Percentiles rank a stretch among this genome's conserved stretches.
Conservation (phyloP, 1,140 invertebrate species). For the Bombus pascuorum region DNA sequence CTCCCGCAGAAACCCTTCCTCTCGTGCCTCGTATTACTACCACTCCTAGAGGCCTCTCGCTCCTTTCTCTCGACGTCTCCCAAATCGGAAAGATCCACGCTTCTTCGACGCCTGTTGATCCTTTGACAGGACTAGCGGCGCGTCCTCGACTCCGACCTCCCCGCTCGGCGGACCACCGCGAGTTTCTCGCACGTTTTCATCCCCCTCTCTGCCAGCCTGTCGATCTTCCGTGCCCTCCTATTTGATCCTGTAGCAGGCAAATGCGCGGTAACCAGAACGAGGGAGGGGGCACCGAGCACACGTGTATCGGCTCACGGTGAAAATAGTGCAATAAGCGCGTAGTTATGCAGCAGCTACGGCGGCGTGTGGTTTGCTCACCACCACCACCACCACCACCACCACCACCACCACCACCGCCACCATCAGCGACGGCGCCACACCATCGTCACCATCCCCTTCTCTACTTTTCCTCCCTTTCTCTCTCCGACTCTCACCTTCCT, state of each 20-base stretch:
- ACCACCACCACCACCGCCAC: slow-evolving; percentile 12
- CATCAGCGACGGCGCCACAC: not conserved
- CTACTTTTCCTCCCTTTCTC: not conserved
- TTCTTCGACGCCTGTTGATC: slow-evolving; percentile 61
- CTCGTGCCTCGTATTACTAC: not conserved
- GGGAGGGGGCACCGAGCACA: slow-evolving; percentile 28
- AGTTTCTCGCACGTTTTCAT: slow-evolving; percentile 19
- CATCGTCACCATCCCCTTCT: slow-evolving; percentile 18
- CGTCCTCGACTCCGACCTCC: slow-evolving; percentile 1
- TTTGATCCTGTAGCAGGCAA: slow-evolving; percentile 51
- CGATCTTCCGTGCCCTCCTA: slow-evolving; percentile 53
- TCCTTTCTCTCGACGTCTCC: slow-evolving; percentile 28
- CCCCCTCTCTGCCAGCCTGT: not conserved
- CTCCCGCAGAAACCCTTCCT: not conserved
- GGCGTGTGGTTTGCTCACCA: slow-evolving; percentile 57
- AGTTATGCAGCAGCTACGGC: slow-evolving; percentile 63
- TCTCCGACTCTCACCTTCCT: not conserved
- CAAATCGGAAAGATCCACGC: slow-evolving; percentile 38
- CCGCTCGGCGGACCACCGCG: not conserved
- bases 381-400: not conserved
- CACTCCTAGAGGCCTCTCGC: not conserved
- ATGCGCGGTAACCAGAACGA: slow-evolving; percentile 11
- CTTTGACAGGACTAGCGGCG: slow-evolving; percentile 49
- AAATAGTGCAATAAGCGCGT: slow-evolving; percentile 67
- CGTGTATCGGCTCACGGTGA: slow-evolving; percentile 66